Evolutionary conservation across 2,113 vertebrate species (phyloP), one percentile per base, ranked within the genome.

Genomic region (Apeltes quadracus): DNA sequence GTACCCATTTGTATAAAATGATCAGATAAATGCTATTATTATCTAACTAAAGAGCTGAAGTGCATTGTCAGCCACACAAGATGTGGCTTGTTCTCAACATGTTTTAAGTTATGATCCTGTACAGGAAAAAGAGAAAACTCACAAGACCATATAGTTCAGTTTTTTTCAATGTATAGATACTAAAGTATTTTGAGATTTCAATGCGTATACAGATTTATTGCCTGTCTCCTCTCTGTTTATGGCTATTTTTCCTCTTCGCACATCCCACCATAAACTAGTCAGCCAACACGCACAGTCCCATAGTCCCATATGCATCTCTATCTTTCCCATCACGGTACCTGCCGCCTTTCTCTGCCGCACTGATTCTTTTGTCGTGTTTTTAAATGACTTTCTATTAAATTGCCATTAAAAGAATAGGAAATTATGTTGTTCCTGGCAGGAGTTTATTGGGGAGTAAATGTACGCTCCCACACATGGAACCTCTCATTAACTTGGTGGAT

Each of bases 351-450:
- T 8, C 59, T 32, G 22, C 32, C 14, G 34, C 70, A 72, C 20
- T 11, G 67, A 77, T 66, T 59, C 38, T 58, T 39, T 46, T 36
- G 56, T 15, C 51, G 5, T 71, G 63, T 72, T 79, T 84, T 79
- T 61, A 82, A 88, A 88, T 69, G 67, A 82, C 72, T 46, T 67
- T 75, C 84, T 84, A 89, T 91, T 88, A 90, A 88, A 89, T 88
- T 75, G 61, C 65, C 86, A 88, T 91, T 88, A 76, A 72, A 76
- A 81, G 67, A 82, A 86, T 58, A 62, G 58, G 68, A 82, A 81
- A 75, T 57, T 57, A 85, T 88, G 81, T 84, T 73, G 74, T 88
- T 43, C 43, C 59, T 82, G 82, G 72, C 78, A 75, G 80, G 76
- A 65, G 56, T 84, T 85, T 79, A 79, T 83, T 81, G 78, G 81